Evolutionary conservation across 2,797 vertebrate genomes (phyloP).

Genomic region (Intellagama lesueurii): DNA sequence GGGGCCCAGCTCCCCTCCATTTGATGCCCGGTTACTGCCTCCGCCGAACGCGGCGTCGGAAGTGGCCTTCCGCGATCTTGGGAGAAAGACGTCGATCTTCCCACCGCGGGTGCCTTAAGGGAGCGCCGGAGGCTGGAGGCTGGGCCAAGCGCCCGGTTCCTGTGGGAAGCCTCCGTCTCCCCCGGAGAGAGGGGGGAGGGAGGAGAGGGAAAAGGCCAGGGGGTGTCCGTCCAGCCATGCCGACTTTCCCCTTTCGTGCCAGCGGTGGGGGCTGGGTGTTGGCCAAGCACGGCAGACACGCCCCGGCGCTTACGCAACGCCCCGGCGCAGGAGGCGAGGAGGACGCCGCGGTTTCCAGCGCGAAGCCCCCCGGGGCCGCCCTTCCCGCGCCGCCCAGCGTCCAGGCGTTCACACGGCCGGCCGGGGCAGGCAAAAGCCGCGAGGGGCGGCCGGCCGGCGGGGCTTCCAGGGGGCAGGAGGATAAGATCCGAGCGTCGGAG

Average conservation of each 20-base stretch:
- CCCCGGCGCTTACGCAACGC: not conserved
- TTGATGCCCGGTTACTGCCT: too few species aligned
- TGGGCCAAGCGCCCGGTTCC: not conserved
- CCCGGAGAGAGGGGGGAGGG: not conserved
- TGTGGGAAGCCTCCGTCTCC: not conserved
- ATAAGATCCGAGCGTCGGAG: too few species aligned
- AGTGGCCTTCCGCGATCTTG: too few species aligned
- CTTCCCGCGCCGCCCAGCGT: not conserved
- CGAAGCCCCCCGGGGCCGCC: not conserved
- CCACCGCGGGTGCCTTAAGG: too few species aligned
- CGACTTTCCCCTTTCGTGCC: not conserved
- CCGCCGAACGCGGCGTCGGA: too few species aligned
- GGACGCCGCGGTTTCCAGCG: not conserved
- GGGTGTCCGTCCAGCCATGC: not conserved
- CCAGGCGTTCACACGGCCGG: not conserved
- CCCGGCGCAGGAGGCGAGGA: not conserved
- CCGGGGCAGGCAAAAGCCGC: not conserved
- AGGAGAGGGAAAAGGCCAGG: not conserved
- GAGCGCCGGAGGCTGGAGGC: not conserved
- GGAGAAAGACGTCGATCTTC: too few species aligned
- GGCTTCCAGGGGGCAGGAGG: too few species aligned
- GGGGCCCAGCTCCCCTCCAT: too few species aligned
- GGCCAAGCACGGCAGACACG: not conserved
- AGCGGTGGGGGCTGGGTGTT: not conserved
- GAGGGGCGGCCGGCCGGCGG: too few species aligned